Evolutionary conservation across 1,140 invertebrate genomes (phyloP).

Genomic region (Himalopsyche phryganea): DNA sequence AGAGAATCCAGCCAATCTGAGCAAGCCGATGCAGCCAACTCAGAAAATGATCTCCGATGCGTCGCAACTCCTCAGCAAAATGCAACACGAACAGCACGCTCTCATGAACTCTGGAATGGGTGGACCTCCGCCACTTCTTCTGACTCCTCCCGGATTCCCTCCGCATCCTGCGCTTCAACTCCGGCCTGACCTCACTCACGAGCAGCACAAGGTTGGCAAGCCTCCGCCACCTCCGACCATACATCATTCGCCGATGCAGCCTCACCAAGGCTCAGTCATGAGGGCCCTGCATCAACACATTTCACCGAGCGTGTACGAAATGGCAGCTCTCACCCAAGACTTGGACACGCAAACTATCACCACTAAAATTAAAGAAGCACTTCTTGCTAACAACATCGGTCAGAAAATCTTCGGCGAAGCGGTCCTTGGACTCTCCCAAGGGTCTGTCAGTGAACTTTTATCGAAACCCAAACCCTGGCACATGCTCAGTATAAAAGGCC

Average conservation of each 20-base stretch:
- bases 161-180: constrained; percentile 61
- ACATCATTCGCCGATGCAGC: constrained; percentile 58
- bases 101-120: constrained; percentile 37
- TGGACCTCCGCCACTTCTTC: constrained; percentile 56
- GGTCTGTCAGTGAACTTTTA: constrained; percentile 93
- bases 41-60: constrained; percentile 69
- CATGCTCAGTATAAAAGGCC: constrained; percentile 96
- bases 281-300: constrained; percentile 73
- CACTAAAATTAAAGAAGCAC: constrained; percentile 94
- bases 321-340: constrained; percentile 93
- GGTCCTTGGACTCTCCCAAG: constrained; percentile 92
- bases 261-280: constrained; percentile 62
- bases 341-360: constrained; percentile 95
- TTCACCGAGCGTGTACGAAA: constrained; percentile 88
- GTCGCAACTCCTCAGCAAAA: constrained; percentile 66
- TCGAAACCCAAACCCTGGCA: constrained; percentile 99
- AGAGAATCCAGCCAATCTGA: constrained; percentile 69
- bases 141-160: constrained; percentile 62
- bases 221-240: constrained; percentile 47
- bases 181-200: constrained; percentile 45
- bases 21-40: constrained; percentile 71
- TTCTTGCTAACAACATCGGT: constrained; percentile 95
- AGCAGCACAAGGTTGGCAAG: constrained; percentile 54
- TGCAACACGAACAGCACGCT: constrained; percentile 62
- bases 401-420: constrained; percentile 98